These are phyloP conservation scores for Piscicola geometra DNA, from an alignment of 2,888 invertebrate genomes.

Conservation along the genomic window DNA sequence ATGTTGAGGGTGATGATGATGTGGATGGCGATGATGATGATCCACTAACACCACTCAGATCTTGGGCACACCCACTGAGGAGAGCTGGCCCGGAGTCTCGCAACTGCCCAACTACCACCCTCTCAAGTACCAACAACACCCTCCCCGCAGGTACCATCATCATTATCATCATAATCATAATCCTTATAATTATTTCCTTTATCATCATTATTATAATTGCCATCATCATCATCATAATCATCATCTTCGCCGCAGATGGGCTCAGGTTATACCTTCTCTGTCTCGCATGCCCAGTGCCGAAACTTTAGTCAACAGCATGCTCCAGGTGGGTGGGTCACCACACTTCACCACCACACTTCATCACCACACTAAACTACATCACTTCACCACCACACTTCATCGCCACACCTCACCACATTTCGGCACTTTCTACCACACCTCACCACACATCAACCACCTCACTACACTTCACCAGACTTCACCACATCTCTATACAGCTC, in stretches of 20 bases:
- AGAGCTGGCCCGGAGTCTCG: conserved; percentile 16
- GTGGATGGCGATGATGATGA: no score
- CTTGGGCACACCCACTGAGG: conserved; percentile 24
- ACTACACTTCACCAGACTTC: no score
- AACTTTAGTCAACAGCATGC: conserved; percentile 75
- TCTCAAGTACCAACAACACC: neutral
- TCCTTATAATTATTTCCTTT: neutral
- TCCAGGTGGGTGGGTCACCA: conserved; percentile 59
- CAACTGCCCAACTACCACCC: conserved; percentile 9
- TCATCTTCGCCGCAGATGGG: conserved; percentile 17
- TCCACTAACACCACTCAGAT: neutral
- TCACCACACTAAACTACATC: no score
- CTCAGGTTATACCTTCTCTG: conserved; percentile 68
- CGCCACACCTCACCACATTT: no score
- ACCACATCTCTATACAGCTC: no score
- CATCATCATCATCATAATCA: neutral
- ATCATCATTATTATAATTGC: neutral
- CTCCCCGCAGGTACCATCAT: neutral
- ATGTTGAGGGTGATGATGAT: no score
- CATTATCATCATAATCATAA: neutral
- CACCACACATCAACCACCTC: no score
- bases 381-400: no score
- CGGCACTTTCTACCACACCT: no score
- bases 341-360: no score
- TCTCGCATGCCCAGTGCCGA: conserved; percentile 83